phyloP scores from a whole-genome alignment of 1,140 invertebrate genomes.

The fruit fly (Drosophila melanogaster) region DNA sequence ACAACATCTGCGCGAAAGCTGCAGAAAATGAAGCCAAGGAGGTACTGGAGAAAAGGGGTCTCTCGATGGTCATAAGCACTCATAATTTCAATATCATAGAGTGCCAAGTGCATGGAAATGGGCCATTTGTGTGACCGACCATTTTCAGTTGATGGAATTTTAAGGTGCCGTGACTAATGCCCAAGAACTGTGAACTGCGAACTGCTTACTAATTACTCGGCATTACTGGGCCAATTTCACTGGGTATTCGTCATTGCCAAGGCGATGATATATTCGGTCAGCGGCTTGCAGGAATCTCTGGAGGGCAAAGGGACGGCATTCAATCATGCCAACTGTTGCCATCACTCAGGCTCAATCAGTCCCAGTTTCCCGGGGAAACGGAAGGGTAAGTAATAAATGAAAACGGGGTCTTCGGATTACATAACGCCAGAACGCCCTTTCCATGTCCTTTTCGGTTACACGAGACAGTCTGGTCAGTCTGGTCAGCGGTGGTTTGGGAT shows the following conservation, averaged over 20 bases:
- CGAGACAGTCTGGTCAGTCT: constrained; percentile 32
- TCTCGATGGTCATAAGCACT: constrained; percentile 64
- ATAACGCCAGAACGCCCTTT: constrained; percentile 58
- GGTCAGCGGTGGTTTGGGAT: constrained; percentile 27
- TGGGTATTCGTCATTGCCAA: constrained; percentile 60
- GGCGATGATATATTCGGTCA: constrained; percentile 64
- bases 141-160: constrained; percentile 48
- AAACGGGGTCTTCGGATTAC: constrained; percentile 64
- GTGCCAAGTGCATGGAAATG: constrained; percentile 77
- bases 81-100: constrained; percentile 81
- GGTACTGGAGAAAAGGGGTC: constrained; percentile 47
- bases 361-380: constrained; percentile 36
- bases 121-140: constrained; percentile 67
- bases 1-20: constrained; percentile 62
- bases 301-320: constrained; percentile 31
- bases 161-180: constrained; percentile 55
- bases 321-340: constrained; percentile 82
- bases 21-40: constrained; percentile 23
- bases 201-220: constrained; percentile 64
- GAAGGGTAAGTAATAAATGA: constrained; percentile 62
- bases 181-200: constrained; percentile 5
- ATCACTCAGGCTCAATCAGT: constrained; percentile 71
- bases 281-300: constrained; percentile 16
- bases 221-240: constrained; percentile 73
- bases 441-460: constrained; percentile 32